phyloP scores from a whole-genome alignment of 2,797 vertebrate species.

The Calcarius lapponicus region DNA sequence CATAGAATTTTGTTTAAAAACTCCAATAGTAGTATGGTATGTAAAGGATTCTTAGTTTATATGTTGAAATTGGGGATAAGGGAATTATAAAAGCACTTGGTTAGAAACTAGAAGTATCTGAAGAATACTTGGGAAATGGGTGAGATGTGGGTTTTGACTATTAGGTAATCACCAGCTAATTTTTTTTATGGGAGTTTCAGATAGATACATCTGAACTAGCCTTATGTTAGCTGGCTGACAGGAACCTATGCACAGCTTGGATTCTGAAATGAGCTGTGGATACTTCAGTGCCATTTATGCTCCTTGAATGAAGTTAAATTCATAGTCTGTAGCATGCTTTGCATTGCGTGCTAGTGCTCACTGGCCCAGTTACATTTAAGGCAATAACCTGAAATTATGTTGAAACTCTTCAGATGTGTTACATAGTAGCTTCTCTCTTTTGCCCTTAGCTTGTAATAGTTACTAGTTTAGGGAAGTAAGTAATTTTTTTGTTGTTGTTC shows the following conservation, averaged over 20 bases:
- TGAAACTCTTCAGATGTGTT: neutral
- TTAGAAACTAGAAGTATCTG: neutral
- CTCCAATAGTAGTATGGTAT: neutral
- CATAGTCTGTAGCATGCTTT: neutral
- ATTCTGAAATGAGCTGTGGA: neutral
- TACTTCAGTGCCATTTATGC: fast-evolving
- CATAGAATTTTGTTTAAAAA: neutral
- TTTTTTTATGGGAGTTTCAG: neutral
- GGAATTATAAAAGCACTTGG: neutral
- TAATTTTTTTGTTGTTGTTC: neutral
- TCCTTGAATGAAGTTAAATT: neutral
- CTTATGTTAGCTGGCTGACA: neutral
- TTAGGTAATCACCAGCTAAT: neutral
- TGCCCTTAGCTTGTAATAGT: neutral
- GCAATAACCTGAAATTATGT: neutral
- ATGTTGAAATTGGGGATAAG: neutral
- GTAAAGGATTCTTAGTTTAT: neutral
- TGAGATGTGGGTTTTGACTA: neutral
- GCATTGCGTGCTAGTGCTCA: neutral
- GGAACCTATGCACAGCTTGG: fast-evolving
- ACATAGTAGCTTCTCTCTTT: neutral
- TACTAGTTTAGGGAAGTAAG: neutral
- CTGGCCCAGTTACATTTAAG: neutral
- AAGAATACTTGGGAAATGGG: neutral
- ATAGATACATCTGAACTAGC: neutral